phyloP scores from a whole-genome alignment of 2,113 vertebrate genomes.

The Pluvialis apricaria region DNA sequence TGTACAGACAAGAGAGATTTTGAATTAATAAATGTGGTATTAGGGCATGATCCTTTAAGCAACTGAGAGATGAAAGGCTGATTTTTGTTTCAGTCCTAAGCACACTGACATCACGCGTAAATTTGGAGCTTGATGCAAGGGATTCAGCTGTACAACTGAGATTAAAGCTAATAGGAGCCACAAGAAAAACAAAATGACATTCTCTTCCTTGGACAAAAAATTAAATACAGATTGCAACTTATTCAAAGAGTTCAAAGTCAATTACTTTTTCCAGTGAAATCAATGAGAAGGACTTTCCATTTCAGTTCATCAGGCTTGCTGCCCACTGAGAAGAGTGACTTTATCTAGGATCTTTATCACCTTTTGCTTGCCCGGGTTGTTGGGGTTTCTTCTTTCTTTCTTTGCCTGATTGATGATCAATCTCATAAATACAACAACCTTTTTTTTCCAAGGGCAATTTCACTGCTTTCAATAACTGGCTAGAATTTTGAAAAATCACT shows the following conservation, averaged over 20 bases:
- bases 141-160: neutral
- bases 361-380: neutral
- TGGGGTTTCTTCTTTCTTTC: neutral
- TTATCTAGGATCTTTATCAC: slow-evolving; percentile 5
- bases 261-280: slow-evolving; percentile 42
- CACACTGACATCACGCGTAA: slow-evolving; percentile 7
- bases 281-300: slow-evolving; percentile 33
- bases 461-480: neutral
- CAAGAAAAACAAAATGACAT: slow-evolving; percentile 20
- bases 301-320: slow-evolving; percentile 15
- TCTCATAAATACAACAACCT: neutral
- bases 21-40: slow-evolving; percentile 40
- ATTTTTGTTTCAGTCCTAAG: slow-evolving; percentile 19
- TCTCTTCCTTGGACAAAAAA: slow-evolving; percentile 11
- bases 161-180: slow-evolving; percentile 17
- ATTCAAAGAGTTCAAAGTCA: slow-evolving; percentile 29
- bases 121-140: slow-evolving; percentile 7
- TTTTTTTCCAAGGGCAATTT: neutral
- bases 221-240: slow-evolving; percentile 45
- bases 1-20: slow-evolving; percentile 14
- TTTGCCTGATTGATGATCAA: neutral
- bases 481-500: slow-evolving; percentile 1
- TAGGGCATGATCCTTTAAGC: slow-evolving; percentile 28
- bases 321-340: neutral
- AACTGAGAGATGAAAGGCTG: slow-evolving; percentile 16